Evolutionary conservation across 53 echinoderm and acorn worm species (phyloP).

Genomic region (Pentamera pediparva): DNA sequence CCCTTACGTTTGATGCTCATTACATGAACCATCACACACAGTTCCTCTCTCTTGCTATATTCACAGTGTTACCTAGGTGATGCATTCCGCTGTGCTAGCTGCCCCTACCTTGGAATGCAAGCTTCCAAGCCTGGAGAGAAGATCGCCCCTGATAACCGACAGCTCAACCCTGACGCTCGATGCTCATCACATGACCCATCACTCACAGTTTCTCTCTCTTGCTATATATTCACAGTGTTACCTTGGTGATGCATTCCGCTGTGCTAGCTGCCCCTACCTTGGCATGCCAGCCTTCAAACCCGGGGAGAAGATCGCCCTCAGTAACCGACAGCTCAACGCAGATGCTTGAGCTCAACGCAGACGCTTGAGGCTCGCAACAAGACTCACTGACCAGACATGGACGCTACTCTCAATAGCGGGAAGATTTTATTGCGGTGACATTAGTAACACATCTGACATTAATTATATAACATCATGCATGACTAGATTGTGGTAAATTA

Average conservation of each 20-base stretch:
- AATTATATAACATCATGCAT: too few species aligned
- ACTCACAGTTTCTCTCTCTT: too few species aligned
- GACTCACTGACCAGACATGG: too few species aligned
- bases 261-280: slow-evolving; percentile 94
- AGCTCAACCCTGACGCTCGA: slow-evolving; percentile 82
- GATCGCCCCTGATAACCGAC: slow-evolving; percentile 65
- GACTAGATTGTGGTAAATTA: too few species aligned
- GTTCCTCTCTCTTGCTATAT: too few species aligned
- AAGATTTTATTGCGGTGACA: too few species aligned
- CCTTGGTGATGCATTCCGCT: slow-evolving; percentile 95
- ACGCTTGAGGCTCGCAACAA: too few species aligned
- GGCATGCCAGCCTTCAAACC: slow-evolving; percentile 99
- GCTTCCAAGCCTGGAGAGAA: slow-evolving; percentile 97
- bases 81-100: slow-evolving; percentile 96
- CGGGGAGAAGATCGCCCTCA: slow-evolving; percentile 80
- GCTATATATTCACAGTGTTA: slow-evolving; percentile 85
- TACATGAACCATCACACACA: too few species aligned
- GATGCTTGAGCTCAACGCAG: too few species aligned
- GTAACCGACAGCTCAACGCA: slow-evolving; percentile 78
- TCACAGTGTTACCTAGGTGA: slow-evolving; percentile 94
- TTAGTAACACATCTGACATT: too few species aligned
- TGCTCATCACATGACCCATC: too few species aligned
- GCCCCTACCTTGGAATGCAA: slow-evolving; percentile 96
- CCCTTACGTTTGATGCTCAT: slow-evolving; percentile 62
- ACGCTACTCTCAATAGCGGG: too few species aligned